Evolutionary conservation across 2,888 invertebrate genomes (phyloP).

Genomic region (Neoitamus cyanurus): DNA sequence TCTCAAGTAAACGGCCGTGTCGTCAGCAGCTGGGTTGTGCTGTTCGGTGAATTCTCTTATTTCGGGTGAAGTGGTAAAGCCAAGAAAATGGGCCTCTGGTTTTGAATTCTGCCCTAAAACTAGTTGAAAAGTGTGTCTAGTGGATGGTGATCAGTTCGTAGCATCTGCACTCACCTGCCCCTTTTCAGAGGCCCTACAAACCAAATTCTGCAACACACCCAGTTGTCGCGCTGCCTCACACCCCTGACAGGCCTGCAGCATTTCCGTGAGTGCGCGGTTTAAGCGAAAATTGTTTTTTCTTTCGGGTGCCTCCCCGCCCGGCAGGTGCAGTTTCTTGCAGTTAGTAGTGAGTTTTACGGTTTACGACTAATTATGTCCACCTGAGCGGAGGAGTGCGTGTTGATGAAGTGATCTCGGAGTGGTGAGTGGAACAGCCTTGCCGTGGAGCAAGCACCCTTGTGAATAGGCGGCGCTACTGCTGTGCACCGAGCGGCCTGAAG

Average conservation of each 20-base stretch:
- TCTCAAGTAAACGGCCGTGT: conserved; percentile 49
- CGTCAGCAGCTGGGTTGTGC: conserved; percentile 23
- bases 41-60: background rate
- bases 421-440: background rate
- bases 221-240: background rate
- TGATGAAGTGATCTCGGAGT: conserved; percentile 13
- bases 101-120: background rate
- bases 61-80: background rate
- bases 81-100: background rate
- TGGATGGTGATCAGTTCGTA: background rate
- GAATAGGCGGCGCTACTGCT: background rate
- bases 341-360: background rate
- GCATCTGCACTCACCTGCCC: background rate
- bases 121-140: background rate
- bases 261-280: conserved; percentile 44
- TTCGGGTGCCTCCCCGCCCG: background rate
- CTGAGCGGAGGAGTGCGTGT: background rate
- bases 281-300: background rate
- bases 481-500: background rate
- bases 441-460: background rate
- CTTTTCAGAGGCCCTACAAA: background rate
- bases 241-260: background rate
- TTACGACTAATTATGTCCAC: background rate
- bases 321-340: conserved; percentile 29
- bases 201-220: background rate